Conservation (phyloP, 1,140 invertebrate genomes). For the Cherax destructor region DNA sequence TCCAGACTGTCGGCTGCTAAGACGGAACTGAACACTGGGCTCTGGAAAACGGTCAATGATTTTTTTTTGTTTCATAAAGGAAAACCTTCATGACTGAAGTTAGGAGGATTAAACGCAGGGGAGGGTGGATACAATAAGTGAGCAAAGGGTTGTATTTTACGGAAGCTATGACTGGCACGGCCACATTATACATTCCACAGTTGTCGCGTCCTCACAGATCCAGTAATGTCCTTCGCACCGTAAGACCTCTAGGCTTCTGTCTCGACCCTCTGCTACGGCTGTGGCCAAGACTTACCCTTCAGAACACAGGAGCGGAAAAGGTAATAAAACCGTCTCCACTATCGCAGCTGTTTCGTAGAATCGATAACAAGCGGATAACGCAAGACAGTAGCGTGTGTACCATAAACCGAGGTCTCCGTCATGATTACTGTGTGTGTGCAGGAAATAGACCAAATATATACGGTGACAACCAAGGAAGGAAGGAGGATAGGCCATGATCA, state of each 20-base stretch:
- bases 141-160: conserved; percentile 28
- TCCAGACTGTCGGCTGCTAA: neutral
- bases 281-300: neutral
- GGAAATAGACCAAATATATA: too few species aligned
- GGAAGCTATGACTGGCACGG: conserved; percentile 27
- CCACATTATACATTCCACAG: conserved; percentile 47
- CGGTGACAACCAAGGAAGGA: too few species aligned
- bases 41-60: neutral
- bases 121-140: conserved; percentile 38
- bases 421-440: too few species aligned
- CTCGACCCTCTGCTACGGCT: neutral
- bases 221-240: conserved; percentile 37
- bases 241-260: neutral
- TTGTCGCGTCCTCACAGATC: conserved; percentile 49
- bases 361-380: neutral
- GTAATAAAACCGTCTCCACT: too few species aligned
- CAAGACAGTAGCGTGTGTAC: too few species aligned
- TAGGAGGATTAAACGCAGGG: conserved; percentile 41
- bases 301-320: neutral
- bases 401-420: too few species aligned
- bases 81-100: conserved; percentile 21
- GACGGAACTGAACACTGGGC: neutral
- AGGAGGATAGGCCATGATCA: too few species aligned
- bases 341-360: too few species aligned
- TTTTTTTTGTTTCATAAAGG: neutral